A percentile compares a stretch with the other conserved stretches of the same genome.
Evolutionary conservation across 2,113 vertebrate species (phyloP).

Genomic region (Ciconia maguari): DNA sequence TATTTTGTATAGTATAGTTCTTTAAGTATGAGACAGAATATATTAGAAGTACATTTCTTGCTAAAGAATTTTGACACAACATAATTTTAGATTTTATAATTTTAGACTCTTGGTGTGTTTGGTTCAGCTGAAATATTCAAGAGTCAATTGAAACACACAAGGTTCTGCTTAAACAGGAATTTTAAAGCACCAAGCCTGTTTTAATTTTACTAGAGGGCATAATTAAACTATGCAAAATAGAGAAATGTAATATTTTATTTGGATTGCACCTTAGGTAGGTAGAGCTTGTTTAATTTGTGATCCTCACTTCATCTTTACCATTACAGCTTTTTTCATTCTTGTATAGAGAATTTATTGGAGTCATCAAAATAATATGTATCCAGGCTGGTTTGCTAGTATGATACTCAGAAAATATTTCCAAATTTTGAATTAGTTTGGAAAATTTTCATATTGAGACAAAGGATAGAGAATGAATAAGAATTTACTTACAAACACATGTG

Average conservation of each 20-base stretch:
- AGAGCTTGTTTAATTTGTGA: slow-evolving; percentile 17
- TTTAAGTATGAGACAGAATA: background rate
- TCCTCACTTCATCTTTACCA: background rate
- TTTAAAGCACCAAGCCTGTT: background rate
- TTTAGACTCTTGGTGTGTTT: background rate
- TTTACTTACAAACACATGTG: background rate
- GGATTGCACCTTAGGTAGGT: background rate
- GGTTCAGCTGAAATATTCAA: background rate
- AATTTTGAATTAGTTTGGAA: background rate
- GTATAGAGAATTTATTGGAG: background rate
- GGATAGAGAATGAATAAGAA: background rate
- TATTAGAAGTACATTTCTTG: background rate
- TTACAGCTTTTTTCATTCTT: background rate
- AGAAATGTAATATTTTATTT: background rate
- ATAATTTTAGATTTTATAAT: background rate
- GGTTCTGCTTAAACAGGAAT: background rate
- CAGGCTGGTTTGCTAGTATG: background rate
- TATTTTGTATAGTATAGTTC: background rate
- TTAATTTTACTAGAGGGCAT: background rate
- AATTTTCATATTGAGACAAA: background rate
- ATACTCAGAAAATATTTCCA: background rate
- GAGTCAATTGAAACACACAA: background rate
- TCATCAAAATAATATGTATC: background rate
- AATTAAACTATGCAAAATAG: background rate
- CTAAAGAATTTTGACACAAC: background rate